These are phyloP conservation scores for Zhengitettix transpicula DNA, from an alignment of 2,888 invertebrate species.

Conservation along the genomic window DNA sequence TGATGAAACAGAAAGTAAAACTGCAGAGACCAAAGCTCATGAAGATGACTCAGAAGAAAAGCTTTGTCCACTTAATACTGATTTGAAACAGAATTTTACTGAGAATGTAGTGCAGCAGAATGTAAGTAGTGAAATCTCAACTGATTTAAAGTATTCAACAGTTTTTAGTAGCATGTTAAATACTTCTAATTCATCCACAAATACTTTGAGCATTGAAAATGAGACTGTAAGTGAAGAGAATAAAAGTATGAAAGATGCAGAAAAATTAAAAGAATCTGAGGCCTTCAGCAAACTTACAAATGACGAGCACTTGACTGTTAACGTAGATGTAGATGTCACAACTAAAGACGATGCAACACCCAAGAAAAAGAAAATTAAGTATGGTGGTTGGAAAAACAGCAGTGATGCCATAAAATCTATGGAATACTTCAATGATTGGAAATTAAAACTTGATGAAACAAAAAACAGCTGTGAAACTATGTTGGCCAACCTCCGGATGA, in stretches of 20 bases:
- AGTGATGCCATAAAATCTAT: background rate
- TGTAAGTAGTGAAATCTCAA: too few species aligned
- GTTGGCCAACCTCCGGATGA: background rate
- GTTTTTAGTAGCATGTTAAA: too few species aligned
- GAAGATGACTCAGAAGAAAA: background rate
- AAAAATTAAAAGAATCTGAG: background rate
- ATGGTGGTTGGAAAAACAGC: background rate
- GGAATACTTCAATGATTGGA: background rate
- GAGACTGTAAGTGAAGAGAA: background rate
- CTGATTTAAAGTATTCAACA: too few species aligned
- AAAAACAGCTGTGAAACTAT: background rate
- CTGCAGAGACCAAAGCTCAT: background rate
- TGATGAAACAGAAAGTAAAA: background rate
- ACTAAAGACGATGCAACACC: background rate
- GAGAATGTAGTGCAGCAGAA: too few species aligned
- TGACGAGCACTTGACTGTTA: too few species aligned
- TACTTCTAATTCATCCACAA: too few species aligned
- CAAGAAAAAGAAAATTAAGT: background rate
- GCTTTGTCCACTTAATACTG: conserved; percentile 4
- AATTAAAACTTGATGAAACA: background rate
- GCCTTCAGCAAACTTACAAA: too few species aligned
- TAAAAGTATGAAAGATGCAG: background rate
- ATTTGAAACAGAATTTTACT: conserved; percentile 5
- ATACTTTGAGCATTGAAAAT: background rate
- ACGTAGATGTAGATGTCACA: background rate